Evolutionary conservation across 2,797 vertebrate genomes (phyloP).

Genomic region (Rhinatrema bivittatum): DNA sequence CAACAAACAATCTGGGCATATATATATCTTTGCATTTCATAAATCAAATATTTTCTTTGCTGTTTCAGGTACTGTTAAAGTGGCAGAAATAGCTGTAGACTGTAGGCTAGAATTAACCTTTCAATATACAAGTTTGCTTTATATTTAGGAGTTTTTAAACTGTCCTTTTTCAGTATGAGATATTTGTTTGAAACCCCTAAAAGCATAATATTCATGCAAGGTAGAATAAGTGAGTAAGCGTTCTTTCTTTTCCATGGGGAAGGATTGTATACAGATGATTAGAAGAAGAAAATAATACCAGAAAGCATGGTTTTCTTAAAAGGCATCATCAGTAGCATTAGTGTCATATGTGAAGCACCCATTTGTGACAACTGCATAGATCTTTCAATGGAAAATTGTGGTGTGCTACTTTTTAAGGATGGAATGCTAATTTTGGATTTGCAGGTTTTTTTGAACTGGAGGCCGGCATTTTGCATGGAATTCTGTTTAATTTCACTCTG

Average conservation of each 20-base stretch:
- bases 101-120: slow-evolving; percentile 36
- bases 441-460: slow-evolving; percentile 68
- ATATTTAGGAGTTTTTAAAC: slow-evolving; percentile 22
- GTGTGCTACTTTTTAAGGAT: slow-evolving; percentile 88
- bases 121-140: slow-evolving; percentile 14
- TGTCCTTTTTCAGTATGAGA: slow-evolving; percentile 13
- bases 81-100: slow-evolving; percentile 14
- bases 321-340: slow-evolving; percentile 79
- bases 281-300: slow-evolving; percentile 51
- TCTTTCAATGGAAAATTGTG: slow-evolving; percentile 92
- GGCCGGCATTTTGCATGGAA: slow-evolving; percentile 71
- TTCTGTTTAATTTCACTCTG: slow-evolving; percentile 78
- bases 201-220: slow-evolving; percentile 38
- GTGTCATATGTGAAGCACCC: slow-evolving; percentile 84
- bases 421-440: slow-evolving; percentile 93
- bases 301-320: slow-evolving; percentile 69
- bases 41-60: slow-evolving; percentile 1
- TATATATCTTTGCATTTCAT: slow-evolving; percentile 9
- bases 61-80: background rate
- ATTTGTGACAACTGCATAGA: slow-evolving; percentile 82
- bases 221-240: slow-evolving; percentile 42
- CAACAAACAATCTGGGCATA: too few species aligned
- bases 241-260: slow-evolving; percentile 39
- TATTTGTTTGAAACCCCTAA: slow-evolving; percentile 32
- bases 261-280: slow-evolving; percentile 59